These are phyloP conservation scores for Protonemura montana DNA, from an alignment of 2,888 invertebrate genomes.

Conservation along the genomic window DNA sequence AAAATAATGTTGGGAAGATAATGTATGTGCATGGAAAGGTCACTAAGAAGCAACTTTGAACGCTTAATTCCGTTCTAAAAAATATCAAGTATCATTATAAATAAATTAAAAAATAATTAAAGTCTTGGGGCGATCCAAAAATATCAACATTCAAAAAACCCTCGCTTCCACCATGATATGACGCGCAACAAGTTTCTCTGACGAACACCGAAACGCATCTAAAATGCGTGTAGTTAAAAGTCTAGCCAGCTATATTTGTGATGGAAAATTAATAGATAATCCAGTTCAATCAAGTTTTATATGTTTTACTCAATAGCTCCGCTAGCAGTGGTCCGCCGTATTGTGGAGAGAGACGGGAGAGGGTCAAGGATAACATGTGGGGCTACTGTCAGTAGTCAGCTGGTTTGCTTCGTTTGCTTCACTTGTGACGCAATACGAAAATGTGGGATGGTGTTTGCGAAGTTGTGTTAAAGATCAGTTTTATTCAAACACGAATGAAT, in stretches of 20 bases:
- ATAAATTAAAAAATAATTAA: background rate
- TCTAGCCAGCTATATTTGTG: background rate
- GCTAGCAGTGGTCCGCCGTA: background rate
- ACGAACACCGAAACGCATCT: background rate
- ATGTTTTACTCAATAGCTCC: no score
- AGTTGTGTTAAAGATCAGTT: background rate
- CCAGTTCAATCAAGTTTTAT: conserved; percentile 13
- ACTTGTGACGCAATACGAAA: background rate
- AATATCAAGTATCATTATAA: background rate
- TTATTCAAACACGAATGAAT: background rate
- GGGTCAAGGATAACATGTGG: background rate
- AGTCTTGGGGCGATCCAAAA: background rate
- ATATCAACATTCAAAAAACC: background rate
- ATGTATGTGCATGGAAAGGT: background rate
- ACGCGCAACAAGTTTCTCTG: background rate
- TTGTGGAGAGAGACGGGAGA: background rate
- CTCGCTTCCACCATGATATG: background rate
- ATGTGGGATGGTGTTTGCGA: background rate
- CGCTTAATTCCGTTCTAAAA: background rate
- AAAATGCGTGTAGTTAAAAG: background rate
- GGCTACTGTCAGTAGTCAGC: background rate
- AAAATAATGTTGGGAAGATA: background rate
- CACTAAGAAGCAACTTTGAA: background rate
- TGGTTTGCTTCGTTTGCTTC: background rate
- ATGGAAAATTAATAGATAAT: background rate